Evolutionary conservation across 2,888 invertebrate genomes (phyloP).

Genomic region (Arge pagana): DNA sequence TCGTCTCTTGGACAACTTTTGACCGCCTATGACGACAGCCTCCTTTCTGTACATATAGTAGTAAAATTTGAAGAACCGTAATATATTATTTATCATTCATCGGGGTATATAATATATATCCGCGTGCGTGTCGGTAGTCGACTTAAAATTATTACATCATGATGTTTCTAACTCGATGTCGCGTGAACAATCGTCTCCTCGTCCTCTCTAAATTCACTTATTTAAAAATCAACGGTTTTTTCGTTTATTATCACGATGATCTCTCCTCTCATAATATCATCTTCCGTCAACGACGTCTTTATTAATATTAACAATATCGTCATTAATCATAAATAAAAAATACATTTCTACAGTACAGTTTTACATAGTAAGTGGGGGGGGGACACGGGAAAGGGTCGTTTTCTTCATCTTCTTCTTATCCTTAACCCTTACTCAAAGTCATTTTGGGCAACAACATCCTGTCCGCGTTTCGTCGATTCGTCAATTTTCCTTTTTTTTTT

Average conservation of each 20-base stretch:
- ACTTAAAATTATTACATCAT: slow-evolving; percentile 40
- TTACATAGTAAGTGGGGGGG: slow-evolving; percentile 15
- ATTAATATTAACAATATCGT: slow-evolving; percentile 17
- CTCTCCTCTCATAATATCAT: neutral
- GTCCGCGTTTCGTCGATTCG: slow-evolving; percentile 2
- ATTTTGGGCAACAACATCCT: slow-evolving; percentile 12
- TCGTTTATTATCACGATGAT: slow-evolving; percentile 20
- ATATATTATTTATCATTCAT: slow-evolving; percentile 42
- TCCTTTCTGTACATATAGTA: too few relatives aligned
- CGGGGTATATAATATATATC: slow-evolving; percentile 25
- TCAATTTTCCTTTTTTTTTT: neutral
- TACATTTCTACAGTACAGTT: slow-evolving; percentile 14
- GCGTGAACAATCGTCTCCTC: slow-evolving; percentile 1
- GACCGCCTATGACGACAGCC: neutral
- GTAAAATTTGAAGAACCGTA: slow-evolving; percentile 31
- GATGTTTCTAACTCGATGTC: slow-evolving; percentile 17
- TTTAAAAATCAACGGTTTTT: slow-evolving; percentile 11
- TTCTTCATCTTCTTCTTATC: neutral
- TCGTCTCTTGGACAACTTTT: too few relatives aligned
- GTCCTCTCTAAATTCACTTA: slow-evolving; percentile 5
- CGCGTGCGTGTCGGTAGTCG: slow-evolving; percentile 29
- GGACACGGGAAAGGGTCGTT: neutral
- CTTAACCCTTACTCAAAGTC: slow-evolving; percentile 13
- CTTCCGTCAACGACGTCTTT: slow-evolving; percentile 16
- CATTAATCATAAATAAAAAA: slow-evolving; percentile 22